phyloP scores from a whole-genome alignment of 2,888 invertebrate genomes.

The Eilema caniola region DNA sequence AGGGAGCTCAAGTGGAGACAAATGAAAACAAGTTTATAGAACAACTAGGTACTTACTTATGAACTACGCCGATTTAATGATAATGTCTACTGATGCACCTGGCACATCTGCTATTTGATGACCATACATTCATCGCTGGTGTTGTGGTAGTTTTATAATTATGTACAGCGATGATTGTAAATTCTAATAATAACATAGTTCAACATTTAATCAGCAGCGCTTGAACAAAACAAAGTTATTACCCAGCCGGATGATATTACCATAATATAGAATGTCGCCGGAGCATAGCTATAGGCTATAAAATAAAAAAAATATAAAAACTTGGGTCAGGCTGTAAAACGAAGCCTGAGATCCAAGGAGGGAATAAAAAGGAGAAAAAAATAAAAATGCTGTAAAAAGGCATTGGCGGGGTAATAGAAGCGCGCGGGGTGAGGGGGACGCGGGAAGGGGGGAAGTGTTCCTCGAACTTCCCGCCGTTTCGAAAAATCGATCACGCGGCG shows the following conservation, averaged over 20 bases:
- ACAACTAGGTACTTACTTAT: no score
- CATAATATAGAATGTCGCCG: conserved; percentile 53
- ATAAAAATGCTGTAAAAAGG: conserved; percentile 72
- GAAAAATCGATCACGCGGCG: conserved; percentile 82
- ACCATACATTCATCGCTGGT: no score
- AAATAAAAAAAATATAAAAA: conserved; percentile 54
- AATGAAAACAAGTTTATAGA: no score
- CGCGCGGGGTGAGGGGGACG: conserved; percentile 48
- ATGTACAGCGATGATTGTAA: no score
- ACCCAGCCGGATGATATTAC: conserved; percentile 32
- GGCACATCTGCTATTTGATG: no score
- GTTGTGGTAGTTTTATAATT: no score
- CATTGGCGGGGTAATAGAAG: conserved; percentile 68
- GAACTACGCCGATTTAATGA: no score
- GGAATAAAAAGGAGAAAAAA: conserved; percentile 70
- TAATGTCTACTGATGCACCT: no score
- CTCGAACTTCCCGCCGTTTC: conserved; percentile 65
- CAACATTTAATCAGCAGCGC: not conserved
- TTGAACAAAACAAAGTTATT: conserved; percentile 9
- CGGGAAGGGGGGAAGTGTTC: conserved; percentile 41
- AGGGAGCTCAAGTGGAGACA: no score
- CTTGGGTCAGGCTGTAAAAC: conserved; percentile 63
- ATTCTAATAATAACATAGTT: no score
- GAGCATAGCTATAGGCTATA: conserved; percentile 50
- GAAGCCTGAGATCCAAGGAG: conserved; percentile 60